Percentiles rank a stretch among this genome's conserved stretches.
Evolutionary conservation across 2,113 vertebrate species (phyloP).

Genomic region (Miniopterus natalensis): DNA sequence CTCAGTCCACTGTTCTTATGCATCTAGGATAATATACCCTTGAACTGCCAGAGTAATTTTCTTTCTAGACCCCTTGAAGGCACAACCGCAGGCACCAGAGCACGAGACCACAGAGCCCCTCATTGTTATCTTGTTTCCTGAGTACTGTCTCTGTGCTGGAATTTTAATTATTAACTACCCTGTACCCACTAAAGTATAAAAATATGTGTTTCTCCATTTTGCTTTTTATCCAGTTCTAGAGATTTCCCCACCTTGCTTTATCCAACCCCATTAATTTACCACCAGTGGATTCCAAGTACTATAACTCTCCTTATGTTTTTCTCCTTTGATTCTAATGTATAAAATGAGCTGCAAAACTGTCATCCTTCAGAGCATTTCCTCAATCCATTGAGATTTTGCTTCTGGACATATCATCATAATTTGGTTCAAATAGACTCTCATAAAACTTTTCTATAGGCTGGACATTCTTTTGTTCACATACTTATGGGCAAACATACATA

Average conservation of each 20-base stretch:
- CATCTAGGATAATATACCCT: neutral
- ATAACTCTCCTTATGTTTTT: neutral
- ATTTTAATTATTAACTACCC: too few species aligned
- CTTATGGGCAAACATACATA: neutral
- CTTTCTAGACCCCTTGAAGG: neutral
- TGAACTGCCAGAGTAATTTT: neutral
- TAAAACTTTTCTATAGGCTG: neutral
- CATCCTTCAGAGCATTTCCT: neutral
- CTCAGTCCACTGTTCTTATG: neutral
- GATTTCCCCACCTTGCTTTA: neutral
- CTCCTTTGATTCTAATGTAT: neutral
- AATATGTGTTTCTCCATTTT: neutral
- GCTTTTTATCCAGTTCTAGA: neutral
- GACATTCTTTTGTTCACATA: neutral
- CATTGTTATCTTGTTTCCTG: neutral
- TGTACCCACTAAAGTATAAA: neutral
- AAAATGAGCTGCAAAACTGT: neutral
- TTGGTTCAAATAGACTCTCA: neutral
- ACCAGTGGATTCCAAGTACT: neutral
- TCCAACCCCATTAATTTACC: neutral
- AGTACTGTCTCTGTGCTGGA: too few species aligned
- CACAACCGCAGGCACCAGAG: neutral
- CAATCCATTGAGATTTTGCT: neutral
- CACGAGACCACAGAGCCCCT: too few species aligned
- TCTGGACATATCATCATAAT: neutral